Base-by-base conservation (phyloP, 2,797 vertebrate species). In the Rhinella marina region DNA sequence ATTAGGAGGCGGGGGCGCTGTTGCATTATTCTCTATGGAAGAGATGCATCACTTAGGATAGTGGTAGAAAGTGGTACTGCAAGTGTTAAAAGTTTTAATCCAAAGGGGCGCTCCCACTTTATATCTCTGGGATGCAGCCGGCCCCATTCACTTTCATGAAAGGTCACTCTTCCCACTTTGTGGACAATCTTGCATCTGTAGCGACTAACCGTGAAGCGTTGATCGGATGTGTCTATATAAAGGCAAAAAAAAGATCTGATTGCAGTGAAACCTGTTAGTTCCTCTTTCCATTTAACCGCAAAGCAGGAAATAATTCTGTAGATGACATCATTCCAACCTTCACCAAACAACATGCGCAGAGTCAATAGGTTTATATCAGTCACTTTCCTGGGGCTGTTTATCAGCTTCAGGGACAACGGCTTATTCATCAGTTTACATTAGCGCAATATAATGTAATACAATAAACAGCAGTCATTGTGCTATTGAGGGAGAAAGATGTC, bases 211-310 rank as follows among this genome's bases (percentile, higher is more conserved):
- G 21, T 29, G 17, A 19, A 29, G 5, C 7, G 29, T 29, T 1
- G 1, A 68, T 68, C 21, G 3, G 19, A 16, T 4, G 25, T 16
- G 21, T 68, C 4, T 68, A 9, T 68, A 73, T 23, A 73, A 32
- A 8, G 48, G 32, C 41, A 48, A 11, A 11, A 11, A 11, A 75
- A 54, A 25, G 23, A 54, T 77, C 23, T 25, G 1, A 77, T 54
- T 77, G 16, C n/a, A 77, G 13, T 14, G 75, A 54, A 77, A 52
- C 75, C 3, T 6, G 1, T 54, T 12, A 54, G 48, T 77, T 77
- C 75, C 75, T 52, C 75, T 77, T 77, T 77, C 21, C 50, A 52
- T 25, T 52, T 0, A 77, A 25, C 75, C 75, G 25, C 75, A 77
- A 7, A 54, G 48, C 48, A 77, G 23, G 73, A 54, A 77, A 50